These are phyloP conservation scores for Alces alces DNA, from an alignment of 2,113 vertebrate species.

Conservation along the genomic window DNA sequence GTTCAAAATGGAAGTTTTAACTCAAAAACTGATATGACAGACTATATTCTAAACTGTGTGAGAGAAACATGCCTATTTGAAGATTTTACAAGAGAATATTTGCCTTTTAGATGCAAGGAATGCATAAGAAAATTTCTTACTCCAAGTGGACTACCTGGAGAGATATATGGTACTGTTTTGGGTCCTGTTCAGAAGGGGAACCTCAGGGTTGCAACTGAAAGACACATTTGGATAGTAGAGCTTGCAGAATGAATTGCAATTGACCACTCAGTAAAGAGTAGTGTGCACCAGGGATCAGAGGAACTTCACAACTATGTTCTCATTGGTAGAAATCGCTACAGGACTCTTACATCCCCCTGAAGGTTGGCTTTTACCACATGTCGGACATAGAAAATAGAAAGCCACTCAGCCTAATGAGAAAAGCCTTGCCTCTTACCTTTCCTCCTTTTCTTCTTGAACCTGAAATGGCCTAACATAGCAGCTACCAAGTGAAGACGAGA, in stretches of 20 bases:
- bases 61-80: neutral
- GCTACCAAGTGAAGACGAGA: neutral
- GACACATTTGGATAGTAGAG: neutral
- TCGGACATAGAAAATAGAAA: neutral
- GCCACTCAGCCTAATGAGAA: neutral
- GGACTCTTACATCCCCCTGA: neutral
- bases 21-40: neutral
- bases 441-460: neutral
- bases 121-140: neutral
- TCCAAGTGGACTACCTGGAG: neutral
- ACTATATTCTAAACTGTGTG: neutral
- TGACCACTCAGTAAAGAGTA: neutral
- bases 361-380: neutral
- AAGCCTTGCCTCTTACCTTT: neutral
- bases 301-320: neutral
- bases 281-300: neutral
- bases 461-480: neutral
- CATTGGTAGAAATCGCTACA: neutral
- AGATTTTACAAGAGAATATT: neutral
- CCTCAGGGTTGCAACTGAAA: neutral
- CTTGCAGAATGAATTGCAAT: neutral
- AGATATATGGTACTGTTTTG: neutral
- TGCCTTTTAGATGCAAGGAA: neutral
- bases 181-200: neutral
- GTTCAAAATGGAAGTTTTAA: neutral